These are phyloP conservation scores for Verasper variegatus DNA, from an alignment of 2,113 vertebrate genomes.

Conservation along the genomic window DNA sequence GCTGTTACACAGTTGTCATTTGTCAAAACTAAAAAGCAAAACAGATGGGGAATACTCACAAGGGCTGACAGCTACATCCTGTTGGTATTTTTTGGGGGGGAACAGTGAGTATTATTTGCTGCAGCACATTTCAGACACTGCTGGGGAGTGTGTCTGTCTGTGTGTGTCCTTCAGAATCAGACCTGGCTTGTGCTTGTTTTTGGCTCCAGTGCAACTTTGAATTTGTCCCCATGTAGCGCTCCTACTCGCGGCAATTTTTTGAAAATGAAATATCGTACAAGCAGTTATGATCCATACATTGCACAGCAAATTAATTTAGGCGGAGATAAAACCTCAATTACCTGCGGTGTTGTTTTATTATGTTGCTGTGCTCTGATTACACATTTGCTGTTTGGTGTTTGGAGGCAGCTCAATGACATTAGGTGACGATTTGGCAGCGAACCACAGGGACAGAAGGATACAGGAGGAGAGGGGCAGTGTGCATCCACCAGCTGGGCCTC, in stretches of 20 bases:
- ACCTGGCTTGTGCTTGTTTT: not conserved
- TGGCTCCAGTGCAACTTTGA: slow-evolving; percentile 1
- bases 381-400: slow-evolving; percentile 25
- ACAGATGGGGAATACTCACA: not conserved
- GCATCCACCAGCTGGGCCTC: slow-evolving; percentile 44
- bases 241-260: not conserved
- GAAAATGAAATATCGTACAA: not conserved
- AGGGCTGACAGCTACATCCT: not conserved
- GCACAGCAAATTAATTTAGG: slow-evolving; percentile 11
- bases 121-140: not conserved
- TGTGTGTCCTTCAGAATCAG: slow-evolving; percentile 11
- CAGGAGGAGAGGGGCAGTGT: not conserved
- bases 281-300: slow-evolving; percentile 19
- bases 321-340: slow-evolving; percentile 4
- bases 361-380: slow-evolving; percentile 6
- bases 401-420: slow-evolving; percentile 35
- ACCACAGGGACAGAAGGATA: slow-evolving; percentile 17
- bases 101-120: slow-evolving; percentile 2
- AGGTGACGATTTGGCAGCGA: slow-evolving; percentile 22
- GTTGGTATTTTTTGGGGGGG: not conserved
- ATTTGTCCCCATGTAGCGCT: not conserved
- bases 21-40: slow-evolving; percentile 4
- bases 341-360: not conserved
- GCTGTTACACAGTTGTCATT: not conserved
- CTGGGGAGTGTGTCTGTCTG: not conserved